These are phyloP conservation scores for Nemotelus nigrinus DNA, from an alignment of 2,888 invertebrate genomes.

Conservation along the genomic window DNA sequence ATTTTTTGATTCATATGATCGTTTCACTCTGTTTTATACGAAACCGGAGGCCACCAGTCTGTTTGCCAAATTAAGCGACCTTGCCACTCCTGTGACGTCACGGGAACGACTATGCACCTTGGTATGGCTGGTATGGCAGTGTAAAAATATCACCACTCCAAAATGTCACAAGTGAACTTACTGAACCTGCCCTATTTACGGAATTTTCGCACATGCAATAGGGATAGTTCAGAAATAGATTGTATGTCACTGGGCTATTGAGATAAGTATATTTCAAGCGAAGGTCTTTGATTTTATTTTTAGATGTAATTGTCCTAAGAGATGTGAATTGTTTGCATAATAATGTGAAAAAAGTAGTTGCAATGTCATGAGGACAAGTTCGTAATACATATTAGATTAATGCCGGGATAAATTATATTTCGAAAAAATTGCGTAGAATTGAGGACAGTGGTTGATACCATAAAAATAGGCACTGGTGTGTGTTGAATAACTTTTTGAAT, in stretches of 20 bases:
- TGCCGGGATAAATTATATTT: no score
- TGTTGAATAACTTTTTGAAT: no score
- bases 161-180: conserved; percentile 7
- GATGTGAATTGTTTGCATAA: conserved; percentile 17
- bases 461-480: no score
- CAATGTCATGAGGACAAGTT: no score
- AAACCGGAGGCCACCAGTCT: no score
- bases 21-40: no score
- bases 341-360: background rate
- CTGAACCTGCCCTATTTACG: conserved; percentile 41
- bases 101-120: background rate
- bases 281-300: conserved; percentile 1
- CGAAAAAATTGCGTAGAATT: no score
- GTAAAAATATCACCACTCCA: conserved; percentile 4
- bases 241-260: background rate
- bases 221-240: conserved; percentile 36
- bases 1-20: no score
- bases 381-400: no score
- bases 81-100: conserved; percentile 37
- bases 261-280: background rate
- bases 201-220: conserved; percentile 12
- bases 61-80: background rate
- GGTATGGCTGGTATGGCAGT: no score
- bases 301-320: background rate
- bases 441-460: no score